Evolutionary conservation across 2,888 invertebrate genomes (phyloP), one percentile per base, ranked within the genome.

Genomic region (Copidosoma aretas): DNA sequence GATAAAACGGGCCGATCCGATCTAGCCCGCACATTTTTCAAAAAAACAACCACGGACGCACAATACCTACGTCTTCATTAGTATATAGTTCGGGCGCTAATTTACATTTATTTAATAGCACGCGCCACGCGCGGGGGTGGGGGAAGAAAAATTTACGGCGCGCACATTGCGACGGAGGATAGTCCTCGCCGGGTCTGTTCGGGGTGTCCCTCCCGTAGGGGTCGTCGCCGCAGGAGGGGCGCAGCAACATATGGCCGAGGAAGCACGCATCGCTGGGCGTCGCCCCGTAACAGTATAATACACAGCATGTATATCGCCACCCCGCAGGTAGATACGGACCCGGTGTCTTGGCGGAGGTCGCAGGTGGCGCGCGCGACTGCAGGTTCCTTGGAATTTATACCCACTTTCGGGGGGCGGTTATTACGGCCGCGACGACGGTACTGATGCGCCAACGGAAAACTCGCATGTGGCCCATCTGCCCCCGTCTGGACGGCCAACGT

Each of bases 251-350:
- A 64, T 65, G 68, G 64, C 52, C 41, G 58, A 78, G 83, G 82
- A 83, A 81, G 75, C 77, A 83, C 77, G 83, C 80, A 79, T 77
- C 74, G 77, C 73, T 75, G 67, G 54, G 79, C 79, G 77, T 77
- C 72, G 76, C n/a, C n/a, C n/a, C n/a, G n/a, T n/a, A n/a, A n/a
- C n/a, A n/a, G n/a, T n/a, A n/a, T n/a, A n/a, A n/a, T n/a, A n/a
- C 32, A 32, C 4, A 32, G 32, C 8, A 32, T 8, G 32, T 32
- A 32, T 32, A 25, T 22, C 73, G 77, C 77, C 73, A 80, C 79
- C 79, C 81, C 77, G 77, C 78, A 77, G 78, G 75, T 75, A 74
- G 75, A n/a, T n/a, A n/a, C n/a, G n/a, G n/a, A n/a, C 32, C 8
- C 32, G 32, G 73, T 71, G 74, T 80, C 77, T 78, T 79, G 75